Evolutionary conservation across 2,113 vertebrate species (phyloP), one percentile per base, ranked within the genome.

Genomic region (Pyrgilauda ruficollis): DNA sequence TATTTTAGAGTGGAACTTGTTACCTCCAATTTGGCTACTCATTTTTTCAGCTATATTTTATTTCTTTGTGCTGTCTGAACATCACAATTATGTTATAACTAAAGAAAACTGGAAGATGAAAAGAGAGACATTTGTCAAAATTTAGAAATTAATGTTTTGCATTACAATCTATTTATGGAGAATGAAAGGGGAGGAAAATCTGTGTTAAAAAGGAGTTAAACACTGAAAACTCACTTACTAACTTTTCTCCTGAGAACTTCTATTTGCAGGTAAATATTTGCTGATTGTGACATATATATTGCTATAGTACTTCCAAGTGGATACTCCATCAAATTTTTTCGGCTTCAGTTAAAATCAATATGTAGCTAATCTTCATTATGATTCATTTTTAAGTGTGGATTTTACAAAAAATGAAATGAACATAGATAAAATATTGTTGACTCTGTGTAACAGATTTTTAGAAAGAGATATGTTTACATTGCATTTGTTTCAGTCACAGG

Each of bases 31-130:
- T 76, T 73, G 55, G 7, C 39, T 58, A 55, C 33, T 58, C 33
- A n/a, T 66, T 94, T 90, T 90, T 94, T 88, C 53, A 92, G 10
- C 23, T 79, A 79, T 15, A 8, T 79, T 56, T 75, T 96, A 86
- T 26, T 70, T 67, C 55, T 72, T 84, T 89, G 47, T 77, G 39
- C 27, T 21, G 18, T 72, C 10, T 87, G 50, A 90, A 76, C 18
- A 17, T 44, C 46, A 28, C 15, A 66, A 58, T 95, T 94, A 61
- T 53, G 20, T 4, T 75, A 44, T 53, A 84, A 84, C 37, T 83
- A 76, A 77, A 88, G 67, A 90, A 94, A 90, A 64, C 35, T 61
- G 20, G 44, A 63, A 88, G 73, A 73, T 68, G 21, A 89, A 93
- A 95, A 33, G 33, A 86, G 11, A 78, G 12, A 9, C 28, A 20